Conservation (phyloP, 1,140 invertebrate genomes). For the Camponotus pennsylvanicus region DNA sequence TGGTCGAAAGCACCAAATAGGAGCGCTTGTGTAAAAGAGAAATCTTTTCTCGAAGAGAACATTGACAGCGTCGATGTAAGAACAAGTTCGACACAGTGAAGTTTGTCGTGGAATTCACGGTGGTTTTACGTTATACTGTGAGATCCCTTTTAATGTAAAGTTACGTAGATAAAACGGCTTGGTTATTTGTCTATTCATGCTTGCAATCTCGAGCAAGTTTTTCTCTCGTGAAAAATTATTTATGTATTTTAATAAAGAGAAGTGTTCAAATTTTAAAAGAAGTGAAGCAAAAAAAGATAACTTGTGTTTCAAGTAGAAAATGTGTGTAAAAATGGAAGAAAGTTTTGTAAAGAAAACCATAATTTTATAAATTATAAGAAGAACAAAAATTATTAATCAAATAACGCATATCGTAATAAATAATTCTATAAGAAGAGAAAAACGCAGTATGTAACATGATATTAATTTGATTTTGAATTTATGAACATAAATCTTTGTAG, state of each 20-base stretch:
- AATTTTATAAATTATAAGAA: not conserved
- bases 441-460: not conserved
- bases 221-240: constrained; percentile 46
- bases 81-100: constrained; percentile 26
- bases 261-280: constrained; percentile 26
- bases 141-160: constrained; percentile 11
- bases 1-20: not conserved
- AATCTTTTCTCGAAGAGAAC: constrained; percentile 18
- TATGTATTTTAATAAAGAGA: constrained; percentile 57
- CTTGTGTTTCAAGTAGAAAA: not conserved
- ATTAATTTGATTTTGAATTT: not conserved
- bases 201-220: constrained; percentile 7
- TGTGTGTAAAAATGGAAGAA: not conserved
- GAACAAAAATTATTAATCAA: not conserved
- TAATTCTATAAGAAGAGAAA: not conserved
- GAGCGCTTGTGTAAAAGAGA: constrained; percentile 29
- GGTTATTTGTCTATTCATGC: constrained; percentile 36
- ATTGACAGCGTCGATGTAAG: constrained; percentile 19
- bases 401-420: not conserved
- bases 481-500: not conserved
- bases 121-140: not conserved
- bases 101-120: not conserved
- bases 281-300: not conserved
- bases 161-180: not conserved
- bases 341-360: not conserved